phyloP scores from a whole-genome alignment of 2,113 vertebrate species.

The Pica pica region DNA sequence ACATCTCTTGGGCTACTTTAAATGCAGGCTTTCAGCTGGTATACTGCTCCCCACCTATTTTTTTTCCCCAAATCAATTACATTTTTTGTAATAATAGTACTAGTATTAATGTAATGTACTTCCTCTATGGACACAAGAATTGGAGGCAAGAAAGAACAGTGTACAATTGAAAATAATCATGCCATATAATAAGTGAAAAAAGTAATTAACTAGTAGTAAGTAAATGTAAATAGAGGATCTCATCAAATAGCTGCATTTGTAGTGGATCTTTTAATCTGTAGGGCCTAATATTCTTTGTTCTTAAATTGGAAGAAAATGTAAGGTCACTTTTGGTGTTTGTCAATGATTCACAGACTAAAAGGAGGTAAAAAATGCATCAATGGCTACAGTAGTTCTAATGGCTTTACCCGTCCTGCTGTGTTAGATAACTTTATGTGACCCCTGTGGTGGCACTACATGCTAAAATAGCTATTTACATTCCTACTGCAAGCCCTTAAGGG shows the following conservation, averaged over 20 bases:
- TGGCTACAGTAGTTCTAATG: neutral
- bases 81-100: neutral
- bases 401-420: neutral
- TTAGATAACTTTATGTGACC: neutral
- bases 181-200: neutral
- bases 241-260: neutral
- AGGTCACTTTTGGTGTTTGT: neutral
- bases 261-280: neutral
- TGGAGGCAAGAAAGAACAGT: neutral
- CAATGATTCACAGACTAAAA: neutral
- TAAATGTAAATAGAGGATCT: neutral
- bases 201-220: neutral
- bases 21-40: neutral
- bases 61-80: neutral
- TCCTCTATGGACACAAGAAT: neutral
- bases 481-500: neutral
- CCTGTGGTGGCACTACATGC: neutral
- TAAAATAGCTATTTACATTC: neutral
- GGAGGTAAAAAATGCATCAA: neutral
- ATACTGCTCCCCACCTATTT: neutral
- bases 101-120: neutral
- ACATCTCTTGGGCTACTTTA: neutral
- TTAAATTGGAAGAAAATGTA: neutral
- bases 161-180: neutral
- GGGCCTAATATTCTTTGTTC: neutral